Evolutionary conservation across 2,797 vertebrate genomes (phyloP).

Genomic region (Corythornis leucogaster): DNA sequence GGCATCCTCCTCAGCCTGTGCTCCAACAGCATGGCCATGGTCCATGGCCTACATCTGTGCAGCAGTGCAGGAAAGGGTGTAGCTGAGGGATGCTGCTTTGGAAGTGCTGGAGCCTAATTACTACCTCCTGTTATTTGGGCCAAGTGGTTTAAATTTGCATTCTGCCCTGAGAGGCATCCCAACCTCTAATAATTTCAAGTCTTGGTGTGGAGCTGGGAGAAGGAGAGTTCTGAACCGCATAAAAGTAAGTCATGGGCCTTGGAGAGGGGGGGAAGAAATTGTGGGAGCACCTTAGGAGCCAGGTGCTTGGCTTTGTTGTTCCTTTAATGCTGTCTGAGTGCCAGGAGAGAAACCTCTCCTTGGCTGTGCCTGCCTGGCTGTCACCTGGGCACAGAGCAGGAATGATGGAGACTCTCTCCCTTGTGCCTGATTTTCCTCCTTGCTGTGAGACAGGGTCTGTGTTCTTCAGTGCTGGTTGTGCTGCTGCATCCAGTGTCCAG

Average conservation of each 20-base stretch:
- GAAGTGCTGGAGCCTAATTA: constrained; percentile 46
- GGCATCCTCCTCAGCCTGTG: neutral
- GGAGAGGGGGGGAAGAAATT: neutral
- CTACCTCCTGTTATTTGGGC: constrained; percentile 57
- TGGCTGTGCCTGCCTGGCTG: neutral
- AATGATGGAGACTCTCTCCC: neutral
- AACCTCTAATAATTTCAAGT: constrained; percentile 26
- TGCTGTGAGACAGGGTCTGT: neutral
- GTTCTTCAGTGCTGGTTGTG: neutral
- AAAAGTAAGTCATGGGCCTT: neutral
- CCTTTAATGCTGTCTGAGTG: neutral
- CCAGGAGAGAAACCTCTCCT: neutral
- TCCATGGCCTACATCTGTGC: neutral
- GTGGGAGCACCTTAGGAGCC: rapidly evolving
- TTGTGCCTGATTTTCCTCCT: neutral
- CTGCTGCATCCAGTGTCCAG: neutral
- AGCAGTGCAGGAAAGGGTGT: neutral
- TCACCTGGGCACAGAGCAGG: neutral
- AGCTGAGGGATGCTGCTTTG: constrained; percentile 32
- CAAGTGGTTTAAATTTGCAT: constrained; percentile 61
- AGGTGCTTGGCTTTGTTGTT: neutral
- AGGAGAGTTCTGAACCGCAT: neutral
- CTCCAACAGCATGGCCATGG: neutral
- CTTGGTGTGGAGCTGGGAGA: constrained; percentile 35
- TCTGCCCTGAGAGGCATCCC: constrained; percentile 34